Percentiles rank a stretch among this genome's conserved stretches.
Evolutionary conservation across 2,888 invertebrate genomes (phyloP).

Genomic region (Physocephala rufipes): DNA sequence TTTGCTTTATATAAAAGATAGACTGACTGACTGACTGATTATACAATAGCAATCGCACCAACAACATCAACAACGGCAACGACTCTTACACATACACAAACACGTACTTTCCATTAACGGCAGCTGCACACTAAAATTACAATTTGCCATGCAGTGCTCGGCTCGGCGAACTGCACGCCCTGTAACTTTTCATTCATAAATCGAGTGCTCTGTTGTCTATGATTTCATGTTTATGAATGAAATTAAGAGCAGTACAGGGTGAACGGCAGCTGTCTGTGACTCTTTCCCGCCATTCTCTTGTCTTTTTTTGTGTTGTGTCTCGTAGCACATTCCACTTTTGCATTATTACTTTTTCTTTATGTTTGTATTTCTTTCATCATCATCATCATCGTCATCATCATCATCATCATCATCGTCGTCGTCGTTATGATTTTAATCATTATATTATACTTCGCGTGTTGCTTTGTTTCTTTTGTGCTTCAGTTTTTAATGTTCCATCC

Average conservation of each 20-base stretch:
- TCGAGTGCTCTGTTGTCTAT: slow-evolving; percentile 45
- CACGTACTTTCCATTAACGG: not conserved
- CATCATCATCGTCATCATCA: too few relatives aligned
- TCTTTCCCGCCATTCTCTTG: too few relatives aligned
- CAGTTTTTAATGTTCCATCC: slow-evolving; percentile 1
- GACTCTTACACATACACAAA: too few relatives aligned
- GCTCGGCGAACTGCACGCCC: not conserved
- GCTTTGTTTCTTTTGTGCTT: not conserved
- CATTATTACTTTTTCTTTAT: slow-evolving; percentile 3
- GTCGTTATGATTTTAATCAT: too few relatives aligned
- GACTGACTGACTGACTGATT: not conserved
- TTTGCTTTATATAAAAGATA: too few relatives aligned
- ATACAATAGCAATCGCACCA: not conserved
- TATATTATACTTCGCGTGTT: not conserved
- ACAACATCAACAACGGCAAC: too few relatives aligned
- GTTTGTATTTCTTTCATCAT: not conserved
- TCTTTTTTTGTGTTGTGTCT: too few relatives aligned
- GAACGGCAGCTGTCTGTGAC: too few relatives aligned
- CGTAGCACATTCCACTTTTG: slow-evolving; percentile 13
- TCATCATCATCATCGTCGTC: too few relatives aligned
- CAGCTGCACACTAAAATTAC: slow-evolving; percentile 18
- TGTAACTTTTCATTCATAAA: slow-evolving; percentile 49
- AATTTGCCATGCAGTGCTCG: not conserved
- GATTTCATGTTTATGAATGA: slow-evolving; percentile 58
- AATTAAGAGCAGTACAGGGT: slow-evolving; percentile 50